Base-by-base conservation (phyloP, 2,888 invertebrate genomes). In the Venusia cambrica region DNA sequence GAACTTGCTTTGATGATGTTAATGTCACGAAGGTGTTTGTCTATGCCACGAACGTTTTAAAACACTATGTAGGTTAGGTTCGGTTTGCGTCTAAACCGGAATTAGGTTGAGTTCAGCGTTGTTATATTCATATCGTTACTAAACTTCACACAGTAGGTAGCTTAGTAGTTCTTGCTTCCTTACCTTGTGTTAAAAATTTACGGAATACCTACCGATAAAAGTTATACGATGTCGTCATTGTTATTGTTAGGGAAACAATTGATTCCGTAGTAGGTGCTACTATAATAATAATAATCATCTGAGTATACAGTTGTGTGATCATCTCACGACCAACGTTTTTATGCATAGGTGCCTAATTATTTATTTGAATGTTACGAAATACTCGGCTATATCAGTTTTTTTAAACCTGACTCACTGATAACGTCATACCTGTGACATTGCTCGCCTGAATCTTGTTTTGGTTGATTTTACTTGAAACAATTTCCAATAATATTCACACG, bases 341-440 rank as follows among this genome's bases (percentile, higher is more conserved):
- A n/a, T n/a, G n/a, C n/a, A n/a, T n/a, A n/a, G n/a, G n/a, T n/a
- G n/a, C n/a, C n/a, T 22, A 29, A 14, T n/a, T 11, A 22, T 21
- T 27, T 6, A 26, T 15, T 7, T 17, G 24, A 13, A 13, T 19
- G 15, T 25, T 34, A 17, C 8, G 10, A 19, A 37, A 26, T 30
- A 16, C 3, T n/a, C 1, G 1, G 3, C 5, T 19, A 4, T 33
- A 32, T 37, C 6, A 6, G 10, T 35, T 38, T n/a, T n/a, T 42
- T 24, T 19, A 24, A 33, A 53, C 51, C 56, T 69, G 66, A 66
- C 42, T 68, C 68, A 67, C 42, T 48, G 54, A 60, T 65, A 63
- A 52, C 39, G 20, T 35, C 34, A 18, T 45, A 35, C 41, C 26
- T 38, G 30, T 36, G 32, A 21, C 36, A 21, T 12, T 32, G 8